Base-by-base conservation (phyloP, 2,888 invertebrate species). In the Imbricaverruca yamaguchii region DNA sequence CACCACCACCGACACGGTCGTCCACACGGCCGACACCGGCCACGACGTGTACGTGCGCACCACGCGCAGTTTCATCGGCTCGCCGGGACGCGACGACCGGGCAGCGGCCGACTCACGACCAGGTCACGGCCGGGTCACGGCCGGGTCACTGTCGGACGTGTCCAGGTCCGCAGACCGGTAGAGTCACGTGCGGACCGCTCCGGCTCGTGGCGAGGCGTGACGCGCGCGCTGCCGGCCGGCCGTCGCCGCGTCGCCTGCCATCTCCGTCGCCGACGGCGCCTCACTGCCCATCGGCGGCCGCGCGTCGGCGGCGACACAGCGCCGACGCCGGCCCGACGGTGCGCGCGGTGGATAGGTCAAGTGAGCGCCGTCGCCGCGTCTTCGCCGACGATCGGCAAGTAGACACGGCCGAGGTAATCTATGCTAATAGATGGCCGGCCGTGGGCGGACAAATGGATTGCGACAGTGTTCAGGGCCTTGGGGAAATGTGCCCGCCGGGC, bases 1-100 rank as follows among this genome's bases (percentile, higher is more conserved):
- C 59, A 88, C 86, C 23, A 86, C 84, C 56, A 87, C 83, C 9
- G 88, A 87, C 61, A 88, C 84, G 21, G 87, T 82, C 0, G 86
- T 85, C 88, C 88, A 88, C 55, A 88, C 84, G 39, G 84, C 81
- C 12, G 85, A 83, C 21, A 86, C 85, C 10, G 85, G 84, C 84
- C 85, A 85, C 7, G 85, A 85, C 23, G 85, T 86, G 77, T 81
- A 80, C 81, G 82, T 81, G 6, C 80, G 80, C 18, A 80, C 82
- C 69, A 74, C 69, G 69, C 69, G 69, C 53, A 74, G 69, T 53
- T 53, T 74, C 69, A 74, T 74, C 15, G 53, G 25, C n/a, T n/a
- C n/a, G n/a, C n/a, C n/a, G n/a, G n/a, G n/a, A n/a, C n/a, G n/a
- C n/a, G n/a, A n/a, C n/a, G n/a, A n/a, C n/a, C n/a, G n/a, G n/a